phyloP scores from a whole-genome alignment of 2,888 invertebrate species.

The Apotomis betuletana region DNA sequence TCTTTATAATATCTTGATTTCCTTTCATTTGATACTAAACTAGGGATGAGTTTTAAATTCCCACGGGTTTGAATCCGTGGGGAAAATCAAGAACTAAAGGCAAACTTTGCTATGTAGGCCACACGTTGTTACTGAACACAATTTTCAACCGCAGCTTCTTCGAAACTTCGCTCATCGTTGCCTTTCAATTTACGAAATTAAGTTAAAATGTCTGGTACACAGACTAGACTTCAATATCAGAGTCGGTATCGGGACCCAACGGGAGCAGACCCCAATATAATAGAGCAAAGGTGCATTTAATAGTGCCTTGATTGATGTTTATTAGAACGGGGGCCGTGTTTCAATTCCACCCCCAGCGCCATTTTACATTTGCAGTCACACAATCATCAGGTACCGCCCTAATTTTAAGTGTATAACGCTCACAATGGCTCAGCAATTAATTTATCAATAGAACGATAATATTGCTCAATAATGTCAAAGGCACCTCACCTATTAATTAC shows the following conservation, averaged over 20 bases:
- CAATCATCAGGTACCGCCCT: neutral
- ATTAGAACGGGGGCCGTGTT: conserved; percentile 55
- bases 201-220: neutral
- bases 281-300: conserved; percentile 73
- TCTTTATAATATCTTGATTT: too few relatives aligned
- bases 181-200: neutral
- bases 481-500: neutral
- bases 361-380: neutral
- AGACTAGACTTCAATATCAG: neutral
- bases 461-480: neutral
- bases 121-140: too few relatives aligned
- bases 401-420: neutral
- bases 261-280: conserved; percentile 51
- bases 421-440: neutral
- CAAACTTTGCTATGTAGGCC: too few relatives aligned
- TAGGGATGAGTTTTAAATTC: too few relatives aligned
- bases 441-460: neutral
- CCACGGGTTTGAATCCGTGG: too few relatives aligned
- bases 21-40: too few relatives aligned
- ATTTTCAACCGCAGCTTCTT: neutral
- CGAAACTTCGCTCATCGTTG: neutral
- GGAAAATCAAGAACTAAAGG: too few relatives aligned
- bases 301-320: conserved; percentile 72
- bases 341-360: conserved; percentile 33
- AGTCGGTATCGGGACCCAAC: neutral